phyloP scores from a whole-genome alignment of 2,797 vertebrate genomes.

The Tauraco hartlaubi region DNA sequence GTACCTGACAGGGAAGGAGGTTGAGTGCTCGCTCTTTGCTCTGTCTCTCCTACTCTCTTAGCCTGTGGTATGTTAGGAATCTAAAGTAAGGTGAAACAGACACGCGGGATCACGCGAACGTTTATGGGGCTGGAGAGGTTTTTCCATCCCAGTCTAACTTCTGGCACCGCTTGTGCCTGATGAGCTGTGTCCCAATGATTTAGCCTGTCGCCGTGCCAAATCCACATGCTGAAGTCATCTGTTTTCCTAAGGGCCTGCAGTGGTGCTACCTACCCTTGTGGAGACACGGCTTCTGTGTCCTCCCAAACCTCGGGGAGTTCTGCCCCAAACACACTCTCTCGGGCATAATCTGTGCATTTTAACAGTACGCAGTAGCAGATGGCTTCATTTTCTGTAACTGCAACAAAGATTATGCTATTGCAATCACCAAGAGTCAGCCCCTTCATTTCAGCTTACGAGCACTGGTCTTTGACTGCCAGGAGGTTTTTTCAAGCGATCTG shows the following conservation, averaged over 20 bases:
- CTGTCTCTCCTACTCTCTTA: neutral
- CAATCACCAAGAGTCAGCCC: neutral
- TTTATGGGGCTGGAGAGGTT: neutral
- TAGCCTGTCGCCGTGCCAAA: neutral
- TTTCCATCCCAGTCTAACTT: neutral
- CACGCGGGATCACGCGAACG: accelerated
- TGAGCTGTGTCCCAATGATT: neutral
- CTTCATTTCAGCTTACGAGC: neutral
- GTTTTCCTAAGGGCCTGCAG: neutral
- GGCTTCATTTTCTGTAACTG: neutral
- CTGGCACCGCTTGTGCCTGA: neutral
- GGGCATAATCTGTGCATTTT: neutral
- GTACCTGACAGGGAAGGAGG: neutral
- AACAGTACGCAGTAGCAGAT: neutral
- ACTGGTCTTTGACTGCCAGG: neutral
- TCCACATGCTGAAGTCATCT: neutral
- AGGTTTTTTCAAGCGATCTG: neutral
- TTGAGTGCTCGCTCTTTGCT: neutral
- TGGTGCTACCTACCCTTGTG: neutral
- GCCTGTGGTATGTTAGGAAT: neutral
- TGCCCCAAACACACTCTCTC: neutral
- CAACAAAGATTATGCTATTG: too few relatives aligned
- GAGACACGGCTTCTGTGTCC: neutral
- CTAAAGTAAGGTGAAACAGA: neutral
- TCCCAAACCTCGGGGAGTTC: neutral